Conservation (phyloP, 2,888 invertebrate genomes). For the Leptarthrus brevirostris region DNA sequence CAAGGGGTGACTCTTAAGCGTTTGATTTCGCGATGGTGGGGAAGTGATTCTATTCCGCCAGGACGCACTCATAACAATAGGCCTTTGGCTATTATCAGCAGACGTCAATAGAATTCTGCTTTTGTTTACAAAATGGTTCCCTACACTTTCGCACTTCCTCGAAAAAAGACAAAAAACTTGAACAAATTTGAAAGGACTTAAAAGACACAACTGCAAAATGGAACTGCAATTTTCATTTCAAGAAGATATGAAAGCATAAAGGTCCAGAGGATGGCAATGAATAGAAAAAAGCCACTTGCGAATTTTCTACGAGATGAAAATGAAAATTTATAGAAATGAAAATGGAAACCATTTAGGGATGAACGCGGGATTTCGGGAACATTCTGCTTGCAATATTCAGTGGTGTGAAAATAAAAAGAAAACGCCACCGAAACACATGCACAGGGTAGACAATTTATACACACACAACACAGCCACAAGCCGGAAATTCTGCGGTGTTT, state of each 20-base stretch:
- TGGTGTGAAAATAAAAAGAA: slow-evolving; percentile 18
- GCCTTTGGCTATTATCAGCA: slow-evolving; percentile 6
- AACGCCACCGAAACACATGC: slow-evolving; percentile 1
- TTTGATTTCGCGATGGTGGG: not conserved
- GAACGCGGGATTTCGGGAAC: slow-evolving; percentile 20
- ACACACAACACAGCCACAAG: not conserved
- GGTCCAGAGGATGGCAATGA: slow-evolving; percentile 9
- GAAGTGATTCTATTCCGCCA: not conserved
- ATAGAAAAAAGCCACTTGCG: slow-evolving; percentile 31
- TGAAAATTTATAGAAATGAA: slow-evolving; percentile 42
- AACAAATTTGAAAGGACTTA: not conserved
- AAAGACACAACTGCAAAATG: slow-evolving; percentile 21
- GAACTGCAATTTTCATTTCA: slow-evolving; percentile 17
- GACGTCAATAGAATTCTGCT: not conserved
- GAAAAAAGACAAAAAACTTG: not conserved
- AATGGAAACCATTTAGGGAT: slow-evolving; percentile 21
- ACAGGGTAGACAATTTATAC: slow-evolving; percentile 8
- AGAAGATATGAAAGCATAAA: not conserved
- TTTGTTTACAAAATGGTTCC: slow-evolving; percentile 4
- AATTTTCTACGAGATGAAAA: slow-evolving; percentile 32
- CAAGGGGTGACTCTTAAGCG: not conserved
- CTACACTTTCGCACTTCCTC: not conserved
- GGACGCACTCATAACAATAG: not conserved
- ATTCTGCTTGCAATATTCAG: not conserved
- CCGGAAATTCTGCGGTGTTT: slow-evolving; percentile 42